phyloP scores from a whole-genome alignment of 2,888 invertebrate species.

The Ichneumoninae sp. region DNA sequence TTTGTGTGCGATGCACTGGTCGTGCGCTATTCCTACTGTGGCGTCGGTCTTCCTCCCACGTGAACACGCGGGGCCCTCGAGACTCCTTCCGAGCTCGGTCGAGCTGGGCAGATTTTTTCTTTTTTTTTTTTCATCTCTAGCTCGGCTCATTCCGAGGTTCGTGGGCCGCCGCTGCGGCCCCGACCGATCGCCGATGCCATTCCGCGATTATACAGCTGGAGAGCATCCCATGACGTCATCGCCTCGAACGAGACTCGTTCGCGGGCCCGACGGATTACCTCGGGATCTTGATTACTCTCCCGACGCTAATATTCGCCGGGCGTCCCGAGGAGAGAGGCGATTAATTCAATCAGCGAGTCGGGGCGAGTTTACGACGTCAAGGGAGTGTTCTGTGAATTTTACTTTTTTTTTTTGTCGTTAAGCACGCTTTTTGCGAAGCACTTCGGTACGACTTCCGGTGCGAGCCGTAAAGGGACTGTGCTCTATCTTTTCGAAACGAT shows the following conservation, averaged over 20 bases:
- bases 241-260: not conserved
- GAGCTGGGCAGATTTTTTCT: constrained; percentile 18
- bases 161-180: constrained; percentile 27
- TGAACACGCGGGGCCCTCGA: constrained; percentile 15
- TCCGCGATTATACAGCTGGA: constrained; percentile 47
- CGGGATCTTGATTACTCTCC: constrained; percentile 3
- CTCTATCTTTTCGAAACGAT: not conserved
- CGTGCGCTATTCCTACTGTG: constrained; percentile 33
- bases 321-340: not conserved
- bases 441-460: not conserved
- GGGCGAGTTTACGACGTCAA: not conserved
- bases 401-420: not conserved
- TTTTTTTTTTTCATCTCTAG: constrained; percentile 4
- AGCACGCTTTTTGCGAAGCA: not conserved
- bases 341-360: not conserved
- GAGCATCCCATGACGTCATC: constrained; percentile 59
- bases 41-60: constrained; percentile 41
- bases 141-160: constrained; percentile 16
- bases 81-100: constrained; percentile 23
- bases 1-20: constrained; percentile 36
- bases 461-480: not conserved
- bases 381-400: not conserved
- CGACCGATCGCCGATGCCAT: constrained; percentile 53
- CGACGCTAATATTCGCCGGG: not conserved
- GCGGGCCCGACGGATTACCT: constrained; percentile 3